Evolutionary conservation across 2,888 invertebrate genomes (phyloP).

Genomic region (Diloba caeruleocephala): DNA sequence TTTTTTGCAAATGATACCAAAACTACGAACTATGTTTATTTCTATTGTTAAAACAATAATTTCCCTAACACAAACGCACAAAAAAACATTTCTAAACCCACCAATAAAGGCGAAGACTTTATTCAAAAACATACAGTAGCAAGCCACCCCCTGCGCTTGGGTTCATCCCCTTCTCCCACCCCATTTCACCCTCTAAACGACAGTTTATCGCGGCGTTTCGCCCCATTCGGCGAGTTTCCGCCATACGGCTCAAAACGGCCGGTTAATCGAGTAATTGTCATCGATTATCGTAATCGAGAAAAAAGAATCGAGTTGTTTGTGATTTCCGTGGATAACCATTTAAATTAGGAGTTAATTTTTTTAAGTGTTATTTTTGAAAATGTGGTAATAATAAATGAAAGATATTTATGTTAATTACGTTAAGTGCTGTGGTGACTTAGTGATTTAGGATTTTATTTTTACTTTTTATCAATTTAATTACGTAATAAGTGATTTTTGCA

Average conservation of each 20-base stretch:
- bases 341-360: conserved; percentile 5
- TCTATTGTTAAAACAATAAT: background rate
- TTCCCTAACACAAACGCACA: background rate
- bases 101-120: conserved; percentile 41
- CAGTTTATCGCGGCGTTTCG: conserved; percentile 75
- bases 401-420: no score
- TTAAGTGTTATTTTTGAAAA: background rate
- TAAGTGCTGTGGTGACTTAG: no score
- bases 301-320: conserved; percentile 22
- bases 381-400: background rate
- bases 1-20: no score
- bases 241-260: conserved; percentile 67
- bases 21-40: no score
- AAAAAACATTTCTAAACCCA: conserved; percentile 17
- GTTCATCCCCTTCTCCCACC: conserved; percentile 48
- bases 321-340: conserved; percentile 10
- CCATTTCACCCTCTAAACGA: conserved; percentile 62
- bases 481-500: no score
- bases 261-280: conserved; percentile 66
- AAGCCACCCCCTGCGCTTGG: conserved; percentile 42
- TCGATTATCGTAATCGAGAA: conserved; percentile 41
- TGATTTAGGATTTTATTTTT: no score
- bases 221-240: conserved; percentile 76
- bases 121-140: conserved; percentile 45
- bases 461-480: no score